phyloP scores from a whole-genome alignment of 1,140 invertebrate genomes.

The Colletes gigas region DNA sequence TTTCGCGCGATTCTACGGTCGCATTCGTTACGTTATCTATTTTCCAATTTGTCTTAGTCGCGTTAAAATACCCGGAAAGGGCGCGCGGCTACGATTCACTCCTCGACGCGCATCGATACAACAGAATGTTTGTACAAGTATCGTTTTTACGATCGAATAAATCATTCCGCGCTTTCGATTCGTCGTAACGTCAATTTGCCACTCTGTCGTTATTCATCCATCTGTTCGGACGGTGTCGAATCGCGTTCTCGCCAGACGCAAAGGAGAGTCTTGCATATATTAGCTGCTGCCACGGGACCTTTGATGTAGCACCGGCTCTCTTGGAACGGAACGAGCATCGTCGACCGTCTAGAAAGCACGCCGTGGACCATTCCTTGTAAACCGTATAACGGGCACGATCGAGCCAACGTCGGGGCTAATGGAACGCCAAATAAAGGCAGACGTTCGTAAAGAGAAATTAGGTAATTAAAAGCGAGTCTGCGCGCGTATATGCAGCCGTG shows the following conservation, averaged over 20 bases:
- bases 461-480: constrained; percentile 37
- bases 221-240: constrained; percentile 40
- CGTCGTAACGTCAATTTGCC: constrained; percentile 45
- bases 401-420: constrained; percentile 42
- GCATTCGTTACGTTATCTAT: too few relatives aligned
- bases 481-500: background rate
- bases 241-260: constrained; percentile 29
- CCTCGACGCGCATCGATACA: background rate
- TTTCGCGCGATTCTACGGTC: too few relatives aligned
- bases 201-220: constrained; percentile 49
- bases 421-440: constrained; percentile 60
- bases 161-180: constrained; percentile 33
- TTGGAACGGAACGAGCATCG: constrained; percentile 22
- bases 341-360: constrained; percentile 55
- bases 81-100: too few relatives aligned
- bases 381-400: constrained; percentile 58
- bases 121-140: constrained; percentile 23
- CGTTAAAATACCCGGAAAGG: too few relatives aligned
- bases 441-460: constrained; percentile 41
- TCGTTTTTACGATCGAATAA: constrained; percentile 44
- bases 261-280: constrained; percentile 31
- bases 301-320: constrained; percentile 59
- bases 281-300: constrained; percentile 42
- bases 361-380: constrained; percentile 52
- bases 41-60: background rate